Conservation (phyloP, 2,888 invertebrate genomes). For the Pilophorus perplexus region DNA sequence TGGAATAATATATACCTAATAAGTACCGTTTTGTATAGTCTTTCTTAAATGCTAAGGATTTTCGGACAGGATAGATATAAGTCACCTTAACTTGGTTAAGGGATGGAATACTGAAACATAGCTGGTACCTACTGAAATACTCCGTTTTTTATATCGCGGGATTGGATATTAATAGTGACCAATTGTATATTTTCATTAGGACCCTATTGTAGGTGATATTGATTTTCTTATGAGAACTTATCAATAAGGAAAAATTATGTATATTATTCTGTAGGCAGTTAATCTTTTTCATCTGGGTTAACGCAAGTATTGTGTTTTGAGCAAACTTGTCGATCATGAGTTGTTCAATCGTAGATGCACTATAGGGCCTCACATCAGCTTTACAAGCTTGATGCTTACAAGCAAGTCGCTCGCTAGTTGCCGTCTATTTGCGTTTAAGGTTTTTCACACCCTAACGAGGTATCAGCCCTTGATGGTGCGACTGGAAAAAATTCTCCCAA, state of each 20-base stretch:
- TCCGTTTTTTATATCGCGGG: constrained; percentile 35
- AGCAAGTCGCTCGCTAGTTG: too few relatives aligned
- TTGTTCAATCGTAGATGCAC: background rate
- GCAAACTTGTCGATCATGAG: too few relatives aligned
- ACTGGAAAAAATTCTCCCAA: too few relatives aligned
- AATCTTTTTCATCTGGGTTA: constrained; percentile 1
- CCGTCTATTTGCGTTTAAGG: too few relatives aligned
- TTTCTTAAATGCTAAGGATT: constrained; percentile 34
- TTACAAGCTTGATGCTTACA: background rate
- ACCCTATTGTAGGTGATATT: constrained; percentile 14
- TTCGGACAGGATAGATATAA: constrained; percentile 9
- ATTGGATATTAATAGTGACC: constrained; percentile 35
- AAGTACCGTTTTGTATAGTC: constrained; percentile 25
- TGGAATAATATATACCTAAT: constrained; percentile 2
- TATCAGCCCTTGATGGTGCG: too few relatives aligned
- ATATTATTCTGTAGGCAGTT: constrained; percentile 15
- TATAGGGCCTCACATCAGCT: background rate
- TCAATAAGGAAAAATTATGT: background rate
- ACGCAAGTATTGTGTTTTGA: too few relatives aligned
- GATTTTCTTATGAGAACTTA: constrained; percentile 3
- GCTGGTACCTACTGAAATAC: constrained; percentile 14
- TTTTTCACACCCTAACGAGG: too few relatives aligned
- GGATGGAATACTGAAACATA: constrained; percentile 26
- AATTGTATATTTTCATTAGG: constrained; percentile 36
- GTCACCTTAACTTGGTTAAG: constrained; percentile 19